Percentiles rank a stretch among this genome's conserved stretches.
Evolutionary conservation across 2,113 vertebrate genomes (phyloP).

Genomic region (Prolemur simus): DNA sequence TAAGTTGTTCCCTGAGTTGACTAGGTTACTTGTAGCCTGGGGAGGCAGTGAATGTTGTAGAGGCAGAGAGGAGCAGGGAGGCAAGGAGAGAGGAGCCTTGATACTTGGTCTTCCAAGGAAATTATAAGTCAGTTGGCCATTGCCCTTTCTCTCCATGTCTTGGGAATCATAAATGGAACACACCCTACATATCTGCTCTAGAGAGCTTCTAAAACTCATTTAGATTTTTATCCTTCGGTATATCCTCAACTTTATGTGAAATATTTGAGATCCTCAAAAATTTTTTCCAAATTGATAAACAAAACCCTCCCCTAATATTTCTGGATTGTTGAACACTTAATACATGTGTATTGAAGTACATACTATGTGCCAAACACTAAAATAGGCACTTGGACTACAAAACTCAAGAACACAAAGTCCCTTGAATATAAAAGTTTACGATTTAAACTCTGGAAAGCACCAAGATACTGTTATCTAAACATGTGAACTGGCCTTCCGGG

Average conservation of each 20-base stretch:
- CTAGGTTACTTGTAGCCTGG: not conserved
- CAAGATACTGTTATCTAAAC: not conserved
- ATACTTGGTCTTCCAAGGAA: not conserved
- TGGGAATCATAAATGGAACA: not conserved
- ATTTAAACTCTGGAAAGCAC: not conserved
- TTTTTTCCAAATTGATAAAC: not conserved
- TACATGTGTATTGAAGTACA: not conserved
- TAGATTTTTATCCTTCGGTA: not conserved
- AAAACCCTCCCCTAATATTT: not conserved
- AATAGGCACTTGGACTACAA: not conserved
- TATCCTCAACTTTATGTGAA: not conserved
- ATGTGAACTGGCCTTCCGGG: not conserved
- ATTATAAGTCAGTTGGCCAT: too few species aligned
- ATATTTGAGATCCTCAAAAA: constrained; percentile 17
- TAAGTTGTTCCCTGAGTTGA: not conserved
- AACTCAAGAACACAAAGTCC: not conserved
- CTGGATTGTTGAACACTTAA: not conserved
- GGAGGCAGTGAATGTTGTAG: not conserved
- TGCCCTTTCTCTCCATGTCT: not conserved
- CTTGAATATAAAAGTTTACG: not conserved
- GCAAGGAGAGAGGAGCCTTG: not conserved
- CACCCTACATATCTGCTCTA: not conserved
- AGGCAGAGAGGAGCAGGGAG: not conserved
- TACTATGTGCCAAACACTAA: not conserved
- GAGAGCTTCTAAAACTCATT: not conserved